A percentile compares a stretch with the other conserved stretches of the same genome.
These are phyloP conservation scores for Philereme transversata DNA, from an alignment of 2,888 invertebrate genomes.

Conservation along the genomic window DNA sequence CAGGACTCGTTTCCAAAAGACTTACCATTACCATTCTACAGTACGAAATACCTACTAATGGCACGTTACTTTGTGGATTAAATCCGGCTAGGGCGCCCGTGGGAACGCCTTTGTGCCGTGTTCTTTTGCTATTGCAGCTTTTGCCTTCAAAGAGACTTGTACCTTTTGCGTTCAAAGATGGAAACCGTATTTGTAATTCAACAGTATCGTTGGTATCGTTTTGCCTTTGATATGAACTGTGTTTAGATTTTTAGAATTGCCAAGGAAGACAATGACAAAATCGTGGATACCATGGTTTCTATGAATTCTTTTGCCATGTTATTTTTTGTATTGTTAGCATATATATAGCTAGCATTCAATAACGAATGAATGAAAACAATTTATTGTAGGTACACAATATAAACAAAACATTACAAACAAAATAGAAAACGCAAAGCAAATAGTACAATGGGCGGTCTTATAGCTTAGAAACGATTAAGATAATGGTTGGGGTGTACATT, in stretches of 20 bases:
- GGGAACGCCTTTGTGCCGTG: conserved; percentile 37
- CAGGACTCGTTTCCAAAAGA: not conserved
- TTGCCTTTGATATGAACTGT: conserved; percentile 3
- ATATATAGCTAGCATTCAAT: too few relatives aligned
- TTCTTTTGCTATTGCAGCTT: conserved; percentile 37
- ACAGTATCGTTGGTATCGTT: conserved; percentile 3
- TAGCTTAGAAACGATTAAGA: too few relatives aligned
- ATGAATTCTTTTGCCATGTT: too few relatives aligned
- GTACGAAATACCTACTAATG: conserved; percentile 33
- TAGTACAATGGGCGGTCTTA: too few relatives aligned
- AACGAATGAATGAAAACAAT: too few relatives aligned
- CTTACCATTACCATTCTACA: not conserved
- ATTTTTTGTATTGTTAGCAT: too few relatives aligned
- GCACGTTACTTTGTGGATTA: conserved; percentile 45
- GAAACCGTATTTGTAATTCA: conserved; percentile 21
- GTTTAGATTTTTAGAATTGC: conserved; percentile 2
- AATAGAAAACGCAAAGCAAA: too few relatives aligned
- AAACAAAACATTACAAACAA: too few relatives aligned
- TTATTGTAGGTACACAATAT: too few relatives aligned
- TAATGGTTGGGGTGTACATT: too few relatives aligned
- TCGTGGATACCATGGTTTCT: too few relatives aligned
- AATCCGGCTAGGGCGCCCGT: conserved; percentile 40
- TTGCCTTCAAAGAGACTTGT: conserved; percentile 23
- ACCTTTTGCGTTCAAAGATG: conserved; percentile 25
- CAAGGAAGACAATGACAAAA: not conserved